phyloP scores from a whole-genome alignment of 1,140 invertebrate genomes.

The Ceratina calcarata region DNA sequence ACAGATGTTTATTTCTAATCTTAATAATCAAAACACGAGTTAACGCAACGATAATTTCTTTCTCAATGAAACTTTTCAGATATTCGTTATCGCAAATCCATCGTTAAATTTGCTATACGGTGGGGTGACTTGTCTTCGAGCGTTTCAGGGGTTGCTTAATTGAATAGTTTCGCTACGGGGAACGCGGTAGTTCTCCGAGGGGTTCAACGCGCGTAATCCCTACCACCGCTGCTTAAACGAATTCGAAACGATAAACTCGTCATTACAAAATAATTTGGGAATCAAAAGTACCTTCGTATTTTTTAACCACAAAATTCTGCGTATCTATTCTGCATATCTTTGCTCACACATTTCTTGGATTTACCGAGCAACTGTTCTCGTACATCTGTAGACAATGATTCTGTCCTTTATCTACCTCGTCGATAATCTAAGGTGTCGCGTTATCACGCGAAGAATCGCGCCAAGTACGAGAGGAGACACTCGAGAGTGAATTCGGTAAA shows the following conservation, averaged over 20 bases:
- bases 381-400: conserved; percentile 13
- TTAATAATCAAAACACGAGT: not conserved
- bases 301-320: no score
- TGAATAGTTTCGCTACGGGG: conserved; percentile 45
- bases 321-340: no score
- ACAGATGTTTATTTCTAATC: no score
- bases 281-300: no score
- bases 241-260: not conserved
- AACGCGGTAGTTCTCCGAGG: conserved; percentile 39
- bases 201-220: conserved; percentile 21
- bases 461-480: conserved; percentile 23
- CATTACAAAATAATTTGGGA: no score
- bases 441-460: conserved; percentile 47
- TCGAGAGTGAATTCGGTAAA: conserved; percentile 57
- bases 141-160: conserved; percentile 51
- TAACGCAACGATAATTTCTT: not conserved
- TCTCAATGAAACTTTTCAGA: not conserved
- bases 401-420: conserved; percentile 16
- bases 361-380: not conserved
- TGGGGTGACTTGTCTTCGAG: conserved; percentile 15
- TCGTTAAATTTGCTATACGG: conserved; percentile 22
- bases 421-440: conserved; percentile 28
- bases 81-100: conserved; percentile 1
- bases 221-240: not conserved
- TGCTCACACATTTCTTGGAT: no score